Conservation (phyloP, 92 coral and sea anemone genomes). For the Epizoanthus stellaris region DNA sequence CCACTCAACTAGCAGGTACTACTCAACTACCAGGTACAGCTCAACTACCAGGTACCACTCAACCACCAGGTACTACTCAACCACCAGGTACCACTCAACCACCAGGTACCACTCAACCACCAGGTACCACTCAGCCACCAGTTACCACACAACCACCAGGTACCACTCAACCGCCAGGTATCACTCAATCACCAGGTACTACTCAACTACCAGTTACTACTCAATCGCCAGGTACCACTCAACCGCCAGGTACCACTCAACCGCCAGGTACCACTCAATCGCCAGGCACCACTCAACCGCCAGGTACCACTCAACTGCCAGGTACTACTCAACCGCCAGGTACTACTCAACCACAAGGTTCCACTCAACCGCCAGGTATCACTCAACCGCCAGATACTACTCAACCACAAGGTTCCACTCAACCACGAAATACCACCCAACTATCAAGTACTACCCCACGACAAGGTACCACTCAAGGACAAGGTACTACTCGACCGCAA, state of each 20-base stretch:
- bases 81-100: slow-evolving; percentile 7
- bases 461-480: neutral
- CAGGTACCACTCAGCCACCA: neutral
- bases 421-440: too few species aligned
- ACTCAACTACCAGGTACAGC: slow-evolving; percentile 3
- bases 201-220: neutral
- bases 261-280: neutral
- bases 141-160: neutral
- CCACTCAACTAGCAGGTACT: slow-evolving; percentile 5
- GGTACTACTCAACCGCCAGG: slow-evolving; percentile 3
- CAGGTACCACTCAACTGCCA: neutral
- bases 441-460: neutral
- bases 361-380: neutral
- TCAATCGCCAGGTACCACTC: slow-evolving; percentile 1
- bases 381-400: neutral
- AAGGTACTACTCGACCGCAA: neutral
- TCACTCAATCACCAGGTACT: slow-evolving; percentile 11
- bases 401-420: too few species aligned
- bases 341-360: too few species aligned
- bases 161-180: neutral
- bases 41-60: neutral
- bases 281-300: neutral
- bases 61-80: slow-evolving; percentile 14
- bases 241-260: slow-evolving; percentile 7
- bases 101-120: slow-evolving; percentile 4